Evolutionary conservation across 64 coral and sea anemone genomes (phyloP), one percentile per base, ranked within the genome.

Genomic region (Porites lutea): DNA sequence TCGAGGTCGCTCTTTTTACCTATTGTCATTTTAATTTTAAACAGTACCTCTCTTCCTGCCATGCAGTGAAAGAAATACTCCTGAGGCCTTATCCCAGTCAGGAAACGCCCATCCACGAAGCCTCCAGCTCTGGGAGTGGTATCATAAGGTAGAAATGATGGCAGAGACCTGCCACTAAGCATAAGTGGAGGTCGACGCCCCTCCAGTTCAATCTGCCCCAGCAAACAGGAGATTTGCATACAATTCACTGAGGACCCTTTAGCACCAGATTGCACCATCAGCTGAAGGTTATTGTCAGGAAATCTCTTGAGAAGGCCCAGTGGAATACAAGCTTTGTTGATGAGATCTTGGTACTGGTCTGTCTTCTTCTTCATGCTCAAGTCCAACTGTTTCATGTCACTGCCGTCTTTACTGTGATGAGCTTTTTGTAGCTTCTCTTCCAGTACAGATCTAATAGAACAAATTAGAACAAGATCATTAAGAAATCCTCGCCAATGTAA

Each of bases 31-130:
- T 7, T 57, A 57, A 9, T 57, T 6, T 6, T 43, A 21, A 37
- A 6, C 15, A 21, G 64, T 88, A 93, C 97, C 97, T 98, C 97
- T 93, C 97, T 92, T 48, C 97, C 97, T 6, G 97, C 97, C 97
- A 98, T 98, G 61, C 97, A 98, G 75, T 98, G 97, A 86, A 98
- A 98, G 57, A 98, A 98, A 79, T 98, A 98, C 77, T 98, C 97
- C 72, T 98, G 97, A 15, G 97, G 97, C 70, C 97, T 78, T 48
- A 98, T 98, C 7, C 97, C 97, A 3, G 97, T 98, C 10, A 98
- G 72, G 63, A 98, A 98, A 5, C 97, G 94, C 1, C 97, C 97
- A 88, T 98, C 97, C 11, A 98, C 97, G 83, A 98, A 98, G 0
- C 97, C 97, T 1, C 97, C 97, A 60, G 97, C 97, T 61, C 97